Evolutionary conservation across 1,140 invertebrate genomes (phyloP).

Genomic region (Eueides isabella): DNA sequence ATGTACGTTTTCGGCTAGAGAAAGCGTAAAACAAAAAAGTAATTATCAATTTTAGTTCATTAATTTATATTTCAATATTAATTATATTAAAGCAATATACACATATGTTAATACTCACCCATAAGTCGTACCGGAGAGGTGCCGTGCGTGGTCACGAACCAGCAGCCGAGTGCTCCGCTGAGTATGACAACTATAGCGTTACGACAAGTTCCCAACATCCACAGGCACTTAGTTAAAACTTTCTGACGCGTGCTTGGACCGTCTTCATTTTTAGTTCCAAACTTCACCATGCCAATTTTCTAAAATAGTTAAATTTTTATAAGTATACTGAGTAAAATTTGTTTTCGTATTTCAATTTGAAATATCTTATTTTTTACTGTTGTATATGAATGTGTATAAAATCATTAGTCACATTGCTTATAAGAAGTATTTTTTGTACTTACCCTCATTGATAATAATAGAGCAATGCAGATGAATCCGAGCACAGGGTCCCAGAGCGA

Average conservation of each 20-base stretch:
- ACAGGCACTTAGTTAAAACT: slow-evolving; percentile 82
- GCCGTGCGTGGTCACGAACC: slow-evolving; percentile 71
- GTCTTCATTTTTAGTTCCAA: slow-evolving; percentile 82
- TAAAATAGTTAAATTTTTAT: slow-evolving; percentile 58
- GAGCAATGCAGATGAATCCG: slow-evolving; percentile 87
- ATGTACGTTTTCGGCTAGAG: slow-evolving; percentile 57
- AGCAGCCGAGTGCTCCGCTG: slow-evolving; percentile 84
- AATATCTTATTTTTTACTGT: too few relatives aligned
- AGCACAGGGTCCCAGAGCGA: slow-evolving; percentile 86
- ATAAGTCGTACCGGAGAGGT: slow-evolving; percentile 84
- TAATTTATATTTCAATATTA: not conserved
- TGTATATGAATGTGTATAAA: not conserved
- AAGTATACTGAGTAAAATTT: not conserved
- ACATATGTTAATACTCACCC: slow-evolving; percentile 82
- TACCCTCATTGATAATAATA: slow-evolving; percentile 88
- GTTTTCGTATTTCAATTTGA: too few relatives aligned
- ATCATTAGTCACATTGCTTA: not conserved
- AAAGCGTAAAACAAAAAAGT: slow-evolving; percentile 52
- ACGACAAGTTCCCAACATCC: slow-evolving; percentile 87
- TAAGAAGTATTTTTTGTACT: too few relatives aligned
- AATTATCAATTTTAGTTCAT: not conserved
- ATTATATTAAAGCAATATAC: too few relatives aligned
- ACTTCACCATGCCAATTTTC: slow-evolving; percentile 83
- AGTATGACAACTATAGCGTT: slow-evolving; percentile 91
- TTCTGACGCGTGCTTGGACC: slow-evolving; percentile 76